Percentiles rank a stretch among this genome's conserved stretches.
phyloP scores from a whole-genome alignment of 2,113 vertebrate genomes.

The Ophthalmolycus amberensis region DNA sequence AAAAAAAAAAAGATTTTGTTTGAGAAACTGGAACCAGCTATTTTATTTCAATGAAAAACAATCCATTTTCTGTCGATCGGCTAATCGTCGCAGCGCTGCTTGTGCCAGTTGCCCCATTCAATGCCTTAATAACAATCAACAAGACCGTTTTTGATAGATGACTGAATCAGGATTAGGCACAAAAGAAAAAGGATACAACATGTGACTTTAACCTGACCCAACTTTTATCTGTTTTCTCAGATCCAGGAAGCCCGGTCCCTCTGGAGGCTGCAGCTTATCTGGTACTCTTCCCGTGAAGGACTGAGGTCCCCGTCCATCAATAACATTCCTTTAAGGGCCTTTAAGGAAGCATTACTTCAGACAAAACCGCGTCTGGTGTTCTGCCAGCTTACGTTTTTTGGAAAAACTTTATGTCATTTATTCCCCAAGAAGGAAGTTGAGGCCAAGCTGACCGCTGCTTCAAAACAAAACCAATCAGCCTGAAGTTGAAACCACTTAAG shows the following conservation, averaged over 20 bases:
- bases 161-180: background rate
- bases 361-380: background rate
- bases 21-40: background rate
- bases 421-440: background rate
- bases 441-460: conserved; percentile 6
- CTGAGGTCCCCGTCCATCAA: conserved; percentile 14
- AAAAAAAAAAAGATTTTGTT: background rate
- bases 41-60: background rate
- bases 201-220: conserved; percentile 18
- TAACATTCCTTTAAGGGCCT: conserved; percentile 15
- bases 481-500: background rate
- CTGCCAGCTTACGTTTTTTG: background rate
- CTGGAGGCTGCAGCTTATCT: conserved; percentile 43
- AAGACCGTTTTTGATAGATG: background rate
- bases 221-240: conserved; percentile 43
- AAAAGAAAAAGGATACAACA: background rate
- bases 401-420: background rate
- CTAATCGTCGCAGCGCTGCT: background rate
- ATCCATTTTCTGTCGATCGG: background rate
- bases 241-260: conserved; percentile 53
- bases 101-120: background rate
- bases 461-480: background rate
- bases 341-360: conserved; percentile 35
- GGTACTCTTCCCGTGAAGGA: conserved; percentile 50
- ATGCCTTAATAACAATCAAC: background rate